A percentile compares a stretch with the other conserved stretches of the same genome.
These are phyloP conservation scores for Callipepla squamata DNA, from an alignment of 2,113 vertebrate species.

Conservation along the genomic window DNA sequence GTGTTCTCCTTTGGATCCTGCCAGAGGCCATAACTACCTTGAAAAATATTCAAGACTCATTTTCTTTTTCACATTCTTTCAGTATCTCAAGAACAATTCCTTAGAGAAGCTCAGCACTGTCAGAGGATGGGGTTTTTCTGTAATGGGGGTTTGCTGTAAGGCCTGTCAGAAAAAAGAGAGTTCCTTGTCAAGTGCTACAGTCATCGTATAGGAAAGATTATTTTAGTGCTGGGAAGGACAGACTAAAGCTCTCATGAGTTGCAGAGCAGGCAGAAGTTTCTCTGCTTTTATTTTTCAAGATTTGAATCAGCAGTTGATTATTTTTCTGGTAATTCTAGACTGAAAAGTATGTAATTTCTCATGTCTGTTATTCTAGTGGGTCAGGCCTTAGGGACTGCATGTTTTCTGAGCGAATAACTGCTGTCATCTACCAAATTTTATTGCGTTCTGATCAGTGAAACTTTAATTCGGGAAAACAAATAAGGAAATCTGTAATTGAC, in stretches of 20 bases:
- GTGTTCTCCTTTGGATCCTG: not conserved
- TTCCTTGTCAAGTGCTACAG: not conserved
- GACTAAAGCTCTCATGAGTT: not conserved
- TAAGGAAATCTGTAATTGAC: not conserved
- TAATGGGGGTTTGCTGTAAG: not conserved
- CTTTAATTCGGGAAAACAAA: not conserved
- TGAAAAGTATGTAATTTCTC: not conserved
- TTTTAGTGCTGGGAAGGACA: not conserved
- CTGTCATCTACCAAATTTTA: not conserved
- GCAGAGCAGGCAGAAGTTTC: not conserved
- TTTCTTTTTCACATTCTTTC: not conserved
- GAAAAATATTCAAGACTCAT: not conserved
- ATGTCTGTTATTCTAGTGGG: not conserved
- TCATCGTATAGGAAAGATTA: not conserved
- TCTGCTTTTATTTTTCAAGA: not conserved
- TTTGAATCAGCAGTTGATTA: not conserved
- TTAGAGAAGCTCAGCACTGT: not conserved
- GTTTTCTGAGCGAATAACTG: not conserved
- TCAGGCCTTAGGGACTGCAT: not conserved
- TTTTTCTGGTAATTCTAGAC: not conserved
- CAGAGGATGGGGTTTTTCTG: not conserved
- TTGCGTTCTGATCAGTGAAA: not conserved
- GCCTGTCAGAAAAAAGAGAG: not conserved
- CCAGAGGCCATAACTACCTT: not conserved
- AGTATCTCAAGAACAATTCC: not conserved